These are phyloP conservation scores for Galemys pyrenaicus DNA, from an alignment of 2,113 vertebrate genomes.

Conservation along the genomic window DNA sequence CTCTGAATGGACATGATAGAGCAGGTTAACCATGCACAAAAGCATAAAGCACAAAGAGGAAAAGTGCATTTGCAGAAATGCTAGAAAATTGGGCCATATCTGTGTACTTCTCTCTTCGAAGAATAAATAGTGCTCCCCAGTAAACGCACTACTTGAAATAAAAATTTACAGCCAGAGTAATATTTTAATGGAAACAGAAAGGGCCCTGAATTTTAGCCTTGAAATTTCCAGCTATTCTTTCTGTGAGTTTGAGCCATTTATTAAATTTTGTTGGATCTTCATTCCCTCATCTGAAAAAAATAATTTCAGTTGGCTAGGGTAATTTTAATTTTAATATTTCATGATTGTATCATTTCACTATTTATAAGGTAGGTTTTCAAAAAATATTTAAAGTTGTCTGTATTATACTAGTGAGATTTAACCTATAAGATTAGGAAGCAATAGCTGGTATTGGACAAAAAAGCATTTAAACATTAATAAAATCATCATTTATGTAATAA, in stretches of 20 bases:
- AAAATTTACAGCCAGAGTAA: background rate
- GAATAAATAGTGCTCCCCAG: background rate
- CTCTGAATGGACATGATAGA: background rate
- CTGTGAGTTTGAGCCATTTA: background rate
- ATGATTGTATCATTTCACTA: background rate
- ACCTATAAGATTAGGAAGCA: background rate
- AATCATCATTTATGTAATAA: background rate
- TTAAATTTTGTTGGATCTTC: background rate
- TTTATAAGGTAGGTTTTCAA: background rate
- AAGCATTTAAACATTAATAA: background rate
- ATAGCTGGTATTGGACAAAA: background rate
- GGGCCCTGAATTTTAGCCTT: background rate
- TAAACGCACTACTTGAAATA: background rate
- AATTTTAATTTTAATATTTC: background rate
- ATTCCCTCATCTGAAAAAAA: background rate
- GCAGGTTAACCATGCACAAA: background rate
- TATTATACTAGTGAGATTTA: background rate
- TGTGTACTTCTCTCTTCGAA: background rate
- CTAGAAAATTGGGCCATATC: background rate
- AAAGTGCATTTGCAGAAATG: background rate
- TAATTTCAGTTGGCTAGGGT: background rate
- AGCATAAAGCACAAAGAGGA: background rate
- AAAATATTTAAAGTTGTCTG: background rate
- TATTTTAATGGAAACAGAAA: background rate
- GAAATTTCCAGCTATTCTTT: background rate